Evolutionary conservation across 2,113 vertebrate species (phyloP), one percentile per base, ranked within the genome.

Genomic region (Coracopsis vasa): DNA sequence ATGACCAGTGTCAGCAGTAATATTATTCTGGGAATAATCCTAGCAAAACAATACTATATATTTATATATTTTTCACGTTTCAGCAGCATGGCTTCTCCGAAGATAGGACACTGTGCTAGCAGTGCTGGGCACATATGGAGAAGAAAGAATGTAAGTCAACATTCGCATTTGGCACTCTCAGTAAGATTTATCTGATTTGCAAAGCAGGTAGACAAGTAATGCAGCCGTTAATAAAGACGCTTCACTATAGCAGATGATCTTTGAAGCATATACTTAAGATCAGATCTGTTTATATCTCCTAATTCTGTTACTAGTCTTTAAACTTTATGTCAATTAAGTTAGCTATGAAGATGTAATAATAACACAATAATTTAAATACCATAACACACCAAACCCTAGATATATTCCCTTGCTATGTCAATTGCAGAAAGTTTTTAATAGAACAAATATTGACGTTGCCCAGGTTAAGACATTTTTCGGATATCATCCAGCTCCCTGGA

Each of bases 81-180:
- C 48, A 73, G 58, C 31, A 91, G 23, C 58, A 77, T 20, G n/a
- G 13, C 18, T 92, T 62, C 69, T 65, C 21, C 81, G 44, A 61
- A 90, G 25, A 42, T 13, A 73, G 39, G 24, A 64, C 83, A 72
- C 10, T 41, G 42, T 69, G 50, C 13, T 60, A 95, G 39, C 60
- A 85, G 21, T 61, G 13, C 25, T 82, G 74, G 45, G 19, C 21
- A 53, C 37, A 58, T 48, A 65, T 24, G 25, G 35, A 82, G 58
- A 93, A 88, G 53, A 88, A 54, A 85, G 50, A 85, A 91, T 91
- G 62, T 20, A 88, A 88, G 90, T 90, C 66, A 85, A 42, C n/a
- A 27, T 96, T 92, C 19, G 4, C 67, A 77, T 86, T 96, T 88
- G 82, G 41, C 28, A 37, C 2, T 72, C 60, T 75, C 61, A 19